Percentiles rank a stretch among this genome's conserved stretches.
phyloP scores from a whole-genome alignment of 2,113 vertebrate genomes.

The Xiphorhynchus elegans region DNA sequence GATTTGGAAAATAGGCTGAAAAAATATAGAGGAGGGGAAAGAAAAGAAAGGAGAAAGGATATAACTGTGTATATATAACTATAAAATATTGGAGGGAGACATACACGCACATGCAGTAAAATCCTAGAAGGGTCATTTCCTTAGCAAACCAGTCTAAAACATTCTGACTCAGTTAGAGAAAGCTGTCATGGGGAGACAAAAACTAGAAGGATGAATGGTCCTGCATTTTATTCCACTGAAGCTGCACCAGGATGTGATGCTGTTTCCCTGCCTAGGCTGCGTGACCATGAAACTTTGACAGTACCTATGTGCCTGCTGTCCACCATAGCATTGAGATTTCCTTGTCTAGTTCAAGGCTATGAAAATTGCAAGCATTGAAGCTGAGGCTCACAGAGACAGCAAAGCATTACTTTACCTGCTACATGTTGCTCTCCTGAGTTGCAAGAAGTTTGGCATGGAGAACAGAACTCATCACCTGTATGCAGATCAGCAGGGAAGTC shows the following conservation, averaged over 20 bases:
- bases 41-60: not conserved
- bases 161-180: not conserved
- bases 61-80: not conserved
- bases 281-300: not conserved
- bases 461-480: not conserved
- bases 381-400: not conserved
- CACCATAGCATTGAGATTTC: not conserved
- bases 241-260: rapidly evolving
- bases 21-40: not conserved
- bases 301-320: not conserved
- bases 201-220: not conserved
- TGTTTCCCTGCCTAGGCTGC: not conserved
- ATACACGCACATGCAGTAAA: not conserved
- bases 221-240: not conserved
- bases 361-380: not conserved
- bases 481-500: not conserved
- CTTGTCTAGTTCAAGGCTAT: not conserved
- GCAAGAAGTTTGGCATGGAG: not conserved
- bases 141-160: not conserved
- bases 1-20: not conserved
- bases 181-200: not conserved
- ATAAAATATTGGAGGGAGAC: not conserved
- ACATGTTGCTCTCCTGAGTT: not conserved
- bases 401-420: not conserved
- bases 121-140: not conserved